A percentile compares a stretch with the other conserved stretches of the same genome.
These are phyloP conservation scores for Platypus cylindrus DNA, from an alignment of 2,888 invertebrate species.

Conservation along the genomic window DNA sequence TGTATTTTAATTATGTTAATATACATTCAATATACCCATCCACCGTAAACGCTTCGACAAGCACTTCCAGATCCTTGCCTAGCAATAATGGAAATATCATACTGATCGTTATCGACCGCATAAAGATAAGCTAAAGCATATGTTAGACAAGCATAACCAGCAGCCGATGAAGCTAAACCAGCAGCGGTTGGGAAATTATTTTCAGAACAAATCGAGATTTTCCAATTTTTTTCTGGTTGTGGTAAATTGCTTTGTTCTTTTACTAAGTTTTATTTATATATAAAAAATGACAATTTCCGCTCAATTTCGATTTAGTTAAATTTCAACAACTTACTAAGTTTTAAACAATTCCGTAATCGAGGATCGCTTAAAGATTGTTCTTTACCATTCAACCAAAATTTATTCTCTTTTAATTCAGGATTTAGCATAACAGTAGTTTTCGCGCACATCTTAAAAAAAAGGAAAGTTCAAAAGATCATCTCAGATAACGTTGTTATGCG, in stretches of 20 bases:
- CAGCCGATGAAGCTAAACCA: constrained; percentile 95
- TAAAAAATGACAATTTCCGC: constrained; percentile 15
- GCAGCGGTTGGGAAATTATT: constrained; percentile 99
- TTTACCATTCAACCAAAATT: constrained; percentile 83
- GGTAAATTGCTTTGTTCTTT: constrained; percentile 33
- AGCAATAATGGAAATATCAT: constrained; percentile 65
- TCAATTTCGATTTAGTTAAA: background rate
- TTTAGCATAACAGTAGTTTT: constrained; percentile 77
- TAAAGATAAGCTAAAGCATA: constrained; percentile 66
- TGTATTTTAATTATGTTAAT: background rate
- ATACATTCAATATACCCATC: constrained; percentile 58
- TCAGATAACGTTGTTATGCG: no score
- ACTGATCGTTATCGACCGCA: constrained; percentile 54
- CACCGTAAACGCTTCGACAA: constrained; percentile 86
- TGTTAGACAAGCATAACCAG: constrained; percentile 92
- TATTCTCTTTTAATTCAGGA: constrained; percentile 57
- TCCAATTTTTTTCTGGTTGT: constrained; percentile 45
- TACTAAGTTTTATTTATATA: no score
- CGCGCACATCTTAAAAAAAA: constrained; percentile 57
- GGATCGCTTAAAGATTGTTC: constrained; percentile 61
- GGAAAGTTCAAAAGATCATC: constrained; percentile 5
- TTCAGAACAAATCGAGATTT: constrained; percentile 70
- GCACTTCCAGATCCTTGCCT: constrained; percentile 91
- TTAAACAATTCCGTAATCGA: constrained; percentile 64
- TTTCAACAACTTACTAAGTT: constrained; percentile 43